Percentiles rank a stretch among this genome's conserved stretches.
Conservation (phyloP, 2,113 vertebrate genomes). For the Ictalurus furcatus region DNA sequence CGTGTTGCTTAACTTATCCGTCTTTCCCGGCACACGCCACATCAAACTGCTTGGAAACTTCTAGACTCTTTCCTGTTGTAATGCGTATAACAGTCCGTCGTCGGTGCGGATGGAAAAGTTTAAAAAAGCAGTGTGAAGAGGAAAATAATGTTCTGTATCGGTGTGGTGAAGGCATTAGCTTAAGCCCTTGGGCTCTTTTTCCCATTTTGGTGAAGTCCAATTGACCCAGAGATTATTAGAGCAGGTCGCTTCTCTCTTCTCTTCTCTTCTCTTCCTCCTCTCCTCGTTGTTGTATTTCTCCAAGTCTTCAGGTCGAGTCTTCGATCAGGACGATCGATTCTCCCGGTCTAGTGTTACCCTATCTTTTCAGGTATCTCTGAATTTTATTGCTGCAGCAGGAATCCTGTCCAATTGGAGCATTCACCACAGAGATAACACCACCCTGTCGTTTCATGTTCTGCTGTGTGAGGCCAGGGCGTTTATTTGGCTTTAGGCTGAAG, state of each 20-base stretch:
- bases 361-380: slow-evolving; percentile 31
- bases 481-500: background rate
- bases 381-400: slow-evolving; percentile 11
- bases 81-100: background rate
- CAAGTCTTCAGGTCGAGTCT: background rate
- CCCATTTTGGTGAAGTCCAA: background rate
- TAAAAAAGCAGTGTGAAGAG: background rate
- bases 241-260: background rate
- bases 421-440: background rate
- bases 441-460: background rate
- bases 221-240: background rate
- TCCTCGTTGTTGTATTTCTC: slow-evolving; percentile 11
- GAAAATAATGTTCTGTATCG: background rate
- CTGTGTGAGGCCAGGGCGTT: background rate
- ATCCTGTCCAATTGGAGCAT: background rate
- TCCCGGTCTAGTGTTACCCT: background rate
- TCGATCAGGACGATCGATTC: slow-evolving; percentile 9
- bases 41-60: background rate
- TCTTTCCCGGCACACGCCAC: background rate
- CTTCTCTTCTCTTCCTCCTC: slow-evolving; percentile 13
- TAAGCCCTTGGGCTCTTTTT: too few species aligned
- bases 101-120: background rate
- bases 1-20: background rate
- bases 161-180: background rate
- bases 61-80: background rate